A percentile compares a stretch with the other conserved stretches of the same genome.
phyloP scores from a whole-genome alignment of 2,888 invertebrate genomes.

The Esperia sulphurella region DNA sequence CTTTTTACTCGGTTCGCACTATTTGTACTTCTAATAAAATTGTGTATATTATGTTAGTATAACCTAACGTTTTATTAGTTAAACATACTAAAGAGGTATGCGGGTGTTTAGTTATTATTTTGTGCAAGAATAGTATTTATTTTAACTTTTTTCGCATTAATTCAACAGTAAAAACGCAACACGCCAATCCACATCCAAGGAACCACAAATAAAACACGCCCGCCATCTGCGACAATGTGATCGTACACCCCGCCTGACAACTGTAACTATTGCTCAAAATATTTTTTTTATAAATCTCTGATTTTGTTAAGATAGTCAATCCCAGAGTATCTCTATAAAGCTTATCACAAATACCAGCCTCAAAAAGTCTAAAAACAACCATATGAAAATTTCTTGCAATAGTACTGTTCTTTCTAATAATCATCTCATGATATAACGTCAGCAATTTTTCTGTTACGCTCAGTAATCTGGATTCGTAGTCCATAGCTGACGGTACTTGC shows the following conservation, averaged over 20 bases:
- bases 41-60: too few relatives aligned
- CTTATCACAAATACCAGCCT: conserved; percentile 49
- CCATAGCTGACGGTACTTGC: conserved; percentile 43
- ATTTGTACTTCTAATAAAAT: too few relatives aligned
- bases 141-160: too few relatives aligned
- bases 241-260: conserved; percentile 59
- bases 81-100: too few relatives aligned
- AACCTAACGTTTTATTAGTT: too few relatives aligned
- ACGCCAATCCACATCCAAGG: conserved; percentile 42
- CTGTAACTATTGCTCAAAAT: conserved; percentile 42
- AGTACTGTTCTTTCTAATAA: conserved; percentile 38
- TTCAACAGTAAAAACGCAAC: conserved; percentile 41
- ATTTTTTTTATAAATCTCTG: conserved; percentile 36
- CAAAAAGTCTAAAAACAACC: conserved; percentile 37
- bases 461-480: conserved; percentile 50
- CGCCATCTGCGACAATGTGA: conserved; percentile 41
- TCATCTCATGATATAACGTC: conserved; percentile 53
- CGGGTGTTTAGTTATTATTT: too few relatives aligned
- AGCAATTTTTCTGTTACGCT: conserved; percentile 40
- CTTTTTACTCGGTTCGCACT: too few relatives aligned
- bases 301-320: conserved; percentile 36
- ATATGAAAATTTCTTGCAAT: conserved; percentile 33
- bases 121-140: too few relatives aligned
- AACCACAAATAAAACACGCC: conserved; percentile 51
- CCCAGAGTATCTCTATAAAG: conserved; percentile 52